A percentile compares a stretch with the other conserved stretches of the same genome.
phyloP scores from a whole-genome alignment of 2,888 invertebrate species.

The Lagria hirta region DNA sequence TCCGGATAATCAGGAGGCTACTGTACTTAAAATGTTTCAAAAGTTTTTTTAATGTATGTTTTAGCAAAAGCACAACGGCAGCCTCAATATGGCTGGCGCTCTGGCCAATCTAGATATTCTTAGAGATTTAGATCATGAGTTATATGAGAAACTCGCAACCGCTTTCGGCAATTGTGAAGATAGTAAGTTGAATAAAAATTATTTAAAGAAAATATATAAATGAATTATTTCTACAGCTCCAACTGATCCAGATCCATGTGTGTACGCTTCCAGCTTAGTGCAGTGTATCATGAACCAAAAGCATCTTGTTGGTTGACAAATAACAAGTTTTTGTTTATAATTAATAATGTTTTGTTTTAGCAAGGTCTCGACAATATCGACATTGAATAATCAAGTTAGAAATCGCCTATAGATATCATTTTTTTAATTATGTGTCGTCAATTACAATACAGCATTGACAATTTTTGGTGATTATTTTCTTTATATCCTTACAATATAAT shows the following conservation, averaged over 20 bases:
- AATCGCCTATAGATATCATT: no score
- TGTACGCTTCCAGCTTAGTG: slow-evolving; percentile 18
- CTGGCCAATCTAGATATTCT: slow-evolving; percentile 16
- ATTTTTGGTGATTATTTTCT: no score
- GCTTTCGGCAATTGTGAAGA: slow-evolving; percentile 22
- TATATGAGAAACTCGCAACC: slow-evolving; percentile 24
- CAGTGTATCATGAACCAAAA: slow-evolving; percentile 19
- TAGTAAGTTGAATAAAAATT: slow-evolving; percentile 12
- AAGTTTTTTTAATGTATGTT: no score
- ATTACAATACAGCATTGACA: no score
- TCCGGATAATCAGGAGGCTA: no score
- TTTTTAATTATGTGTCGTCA: no score
- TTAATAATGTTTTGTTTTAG: slow-evolving; percentile 3
- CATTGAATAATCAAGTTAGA: no score
- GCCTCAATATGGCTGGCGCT: slow-evolving; percentile 19
- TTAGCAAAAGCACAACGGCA: slow-evolving; percentile 30
- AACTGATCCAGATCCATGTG: slow-evolving; percentile 21
- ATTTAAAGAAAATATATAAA: no score
- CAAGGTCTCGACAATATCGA: slow-evolving; percentile 3
- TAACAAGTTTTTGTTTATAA: background rate
- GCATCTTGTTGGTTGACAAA: slow-evolving; percentile 14
- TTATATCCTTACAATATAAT: no score
- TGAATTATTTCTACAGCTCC: slow-evolving; percentile 26
- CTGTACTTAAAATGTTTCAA: slow-evolving; percentile 2
- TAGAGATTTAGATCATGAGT: slow-evolving; percentile 22